Percentiles rank a stretch among this genome's conserved stretches.
Conservation (phyloP, 2,113 vertebrate species). For the Tachycineta bicolor region DNA sequence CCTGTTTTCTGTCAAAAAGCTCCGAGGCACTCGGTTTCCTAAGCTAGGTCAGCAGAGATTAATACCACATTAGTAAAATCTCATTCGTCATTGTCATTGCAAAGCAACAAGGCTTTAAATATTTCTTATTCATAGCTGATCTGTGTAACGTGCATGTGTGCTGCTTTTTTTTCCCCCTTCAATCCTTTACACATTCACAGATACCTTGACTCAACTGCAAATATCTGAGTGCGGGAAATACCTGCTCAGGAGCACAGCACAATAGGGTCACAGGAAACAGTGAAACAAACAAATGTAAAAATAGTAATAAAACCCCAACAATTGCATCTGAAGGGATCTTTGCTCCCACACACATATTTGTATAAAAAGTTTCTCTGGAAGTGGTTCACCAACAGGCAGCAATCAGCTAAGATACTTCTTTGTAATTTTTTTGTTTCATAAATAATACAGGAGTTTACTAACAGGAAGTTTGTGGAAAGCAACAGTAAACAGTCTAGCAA, state of each 20-base stretch:
- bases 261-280: background rate
- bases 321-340: background rate
- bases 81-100: background rate
- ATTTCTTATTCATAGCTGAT: background rate
- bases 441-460: constrained; percentile 83
- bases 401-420: constrained; percentile 73
- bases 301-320: background rate
- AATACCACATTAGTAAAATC: background rate
- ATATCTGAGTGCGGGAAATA: background rate
- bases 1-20: background rate
- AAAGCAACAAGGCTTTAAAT: constrained; percentile 15
- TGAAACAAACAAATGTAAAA: background rate
- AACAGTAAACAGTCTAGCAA: constrained; percentile 79
- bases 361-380: constrained; percentile 63
- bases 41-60: background rate
- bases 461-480: constrained; percentile 81
- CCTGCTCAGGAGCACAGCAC: background rate
- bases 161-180: accelerated
- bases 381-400: constrained; percentile 70
- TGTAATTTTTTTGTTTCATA: constrained; percentile 82
- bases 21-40: background rate
- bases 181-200: background rate
- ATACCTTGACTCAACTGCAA: background rate
- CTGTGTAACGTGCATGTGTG: background rate
- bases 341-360: constrained; percentile 7